Conservation (phyloP, 2,113 vertebrate species). For the Psilopsiagon aurifrons region DNA sequence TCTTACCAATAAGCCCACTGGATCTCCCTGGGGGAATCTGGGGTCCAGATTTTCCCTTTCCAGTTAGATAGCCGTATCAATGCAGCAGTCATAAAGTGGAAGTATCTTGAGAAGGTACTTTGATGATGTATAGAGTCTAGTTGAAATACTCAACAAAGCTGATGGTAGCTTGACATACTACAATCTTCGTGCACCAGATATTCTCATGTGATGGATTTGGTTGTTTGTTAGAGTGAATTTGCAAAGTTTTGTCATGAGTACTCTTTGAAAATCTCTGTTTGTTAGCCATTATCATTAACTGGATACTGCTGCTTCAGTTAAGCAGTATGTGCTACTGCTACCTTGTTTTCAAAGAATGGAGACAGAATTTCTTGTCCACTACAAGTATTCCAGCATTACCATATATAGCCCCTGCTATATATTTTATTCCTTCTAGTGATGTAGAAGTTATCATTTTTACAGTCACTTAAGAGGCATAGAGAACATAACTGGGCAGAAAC, state of each 20-base stretch:
- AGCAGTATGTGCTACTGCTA: neutral
- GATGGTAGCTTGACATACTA: neutral
- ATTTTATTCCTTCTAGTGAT: neutral
- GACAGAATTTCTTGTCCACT: neutral
- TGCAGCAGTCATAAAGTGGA: neutral
- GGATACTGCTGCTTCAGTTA: neutral
- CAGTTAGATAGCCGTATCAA: fast-evolving
- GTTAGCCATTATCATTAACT: neutral
- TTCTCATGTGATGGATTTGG: neutral
- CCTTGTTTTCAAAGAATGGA: neutral
- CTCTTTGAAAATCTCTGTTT: neutral
- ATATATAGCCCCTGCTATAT: neutral
- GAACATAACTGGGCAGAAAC: neutral
- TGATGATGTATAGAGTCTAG: neutral
- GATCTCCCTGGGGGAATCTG: neutral
- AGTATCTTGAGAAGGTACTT: neutral
- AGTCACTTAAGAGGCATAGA: neutral
- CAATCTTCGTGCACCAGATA: neutral
- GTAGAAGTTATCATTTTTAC: neutral
- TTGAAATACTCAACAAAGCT: neutral
- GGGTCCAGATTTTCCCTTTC: neutral
- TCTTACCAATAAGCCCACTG: neutral
- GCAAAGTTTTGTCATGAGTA: neutral
- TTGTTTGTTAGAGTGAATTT: neutral
- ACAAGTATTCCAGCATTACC: neutral